Conservation (phyloP, 2,797 vertebrate species). For the Poeciliopsis gracilis region DNA sequence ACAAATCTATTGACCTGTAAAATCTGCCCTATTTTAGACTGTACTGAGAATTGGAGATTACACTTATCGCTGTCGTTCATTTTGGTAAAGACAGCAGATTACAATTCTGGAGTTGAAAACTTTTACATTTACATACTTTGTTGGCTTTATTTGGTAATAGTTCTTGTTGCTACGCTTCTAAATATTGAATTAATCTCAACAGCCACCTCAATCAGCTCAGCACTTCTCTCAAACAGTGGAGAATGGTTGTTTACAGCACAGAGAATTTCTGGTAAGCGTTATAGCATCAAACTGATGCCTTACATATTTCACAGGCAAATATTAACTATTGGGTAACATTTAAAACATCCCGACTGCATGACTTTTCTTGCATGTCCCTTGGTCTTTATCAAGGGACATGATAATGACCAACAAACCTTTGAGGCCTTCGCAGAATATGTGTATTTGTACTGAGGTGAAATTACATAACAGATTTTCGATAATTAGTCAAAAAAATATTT, state of each 20-base stretch:
- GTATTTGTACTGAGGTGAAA: background rate
- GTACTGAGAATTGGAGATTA: slow-evolving; percentile 54
- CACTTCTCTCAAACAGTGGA: too few relatives aligned
- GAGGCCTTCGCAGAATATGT: background rate
- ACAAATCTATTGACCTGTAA: slow-evolving; percentile 57
- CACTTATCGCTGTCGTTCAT: slow-evolving; percentile 50
- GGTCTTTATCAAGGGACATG: background rate
- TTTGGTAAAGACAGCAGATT: slow-evolving; percentile 18
- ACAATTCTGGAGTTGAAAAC: slow-evolving; percentile 21
- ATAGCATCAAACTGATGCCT: too few relatives aligned
- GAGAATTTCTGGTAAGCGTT: too few relatives aligned
- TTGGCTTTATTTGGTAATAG: slow-evolving; percentile 2
- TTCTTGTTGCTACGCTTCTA: too few relatives aligned
- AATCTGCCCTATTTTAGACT: slow-evolving; percentile 59
- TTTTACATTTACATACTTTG: slow-evolving; percentile 13
- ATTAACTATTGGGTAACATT: too few relatives aligned
- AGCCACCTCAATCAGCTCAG: too few relatives aligned
- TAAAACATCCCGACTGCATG: background rate
- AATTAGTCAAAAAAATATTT: background rate
- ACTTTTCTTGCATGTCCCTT: too few relatives aligned
- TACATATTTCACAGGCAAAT: too few relatives aligned
- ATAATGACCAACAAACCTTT: background rate
- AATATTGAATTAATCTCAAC: too few relatives aligned
- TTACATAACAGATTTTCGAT: background rate
- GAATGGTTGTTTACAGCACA: too few relatives aligned